Evolutionary conservation across 30 jellyfish, hydroid and myxozoan genomes (phyloP).

Genomic region (Nemopilema nomurai): DNA sequence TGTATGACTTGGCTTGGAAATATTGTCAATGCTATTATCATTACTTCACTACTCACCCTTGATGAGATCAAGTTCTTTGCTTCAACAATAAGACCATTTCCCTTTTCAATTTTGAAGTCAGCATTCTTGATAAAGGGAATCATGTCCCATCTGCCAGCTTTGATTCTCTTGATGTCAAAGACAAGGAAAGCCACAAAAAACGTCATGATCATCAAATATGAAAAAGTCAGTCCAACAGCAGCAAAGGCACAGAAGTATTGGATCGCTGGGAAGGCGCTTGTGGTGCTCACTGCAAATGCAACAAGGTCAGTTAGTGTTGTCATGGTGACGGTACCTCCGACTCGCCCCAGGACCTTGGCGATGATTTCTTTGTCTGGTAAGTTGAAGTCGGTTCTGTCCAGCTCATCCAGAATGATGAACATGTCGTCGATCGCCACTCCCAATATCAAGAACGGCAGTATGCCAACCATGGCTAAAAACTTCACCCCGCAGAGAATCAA

Average conservation of each 20-base stretch:
- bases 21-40: too few relatives aligned
- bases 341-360: slow-evolving; percentile 21
- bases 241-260: slow-evolving; percentile 72
- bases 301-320: slow-evolving; percentile 79
- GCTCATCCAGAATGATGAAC: slow-evolving; percentile 55
- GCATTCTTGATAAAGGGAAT: slow-evolving; percentile 32
- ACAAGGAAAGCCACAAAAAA: slow-evolving; percentile 55
- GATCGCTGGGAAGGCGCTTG: slow-evolving; percentile 71
- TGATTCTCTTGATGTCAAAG: slow-evolving; percentile 53
- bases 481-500: slow-evolving; percentile 10
- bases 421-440: slow-evolving; percentile 63
- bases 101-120: not conserved
- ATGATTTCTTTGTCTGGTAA: slow-evolving; percentile 31
- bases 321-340: slow-evolving; percentile 75
- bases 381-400: slow-evolving; percentile 36
- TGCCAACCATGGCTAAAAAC: slow-evolving; percentile 36
- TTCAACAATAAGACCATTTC: slow-evolving; percentile 11
- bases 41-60: not conserved
- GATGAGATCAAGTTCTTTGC: not conserved
- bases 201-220: slow-evolving; percentile 60
- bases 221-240: slow-evolving; percentile 50
- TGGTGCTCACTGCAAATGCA: slow-evolving; percentile 75
- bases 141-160: slow-evolving; percentile 56
- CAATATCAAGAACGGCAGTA: slow-evolving; percentile 44
- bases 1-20: too few relatives aligned